A percentile compares a stretch with the other conserved stretches of the same genome.
Conservation (phyloP, 2,113 vertebrate genomes). For the Chrysochloris asiatica region DNA sequence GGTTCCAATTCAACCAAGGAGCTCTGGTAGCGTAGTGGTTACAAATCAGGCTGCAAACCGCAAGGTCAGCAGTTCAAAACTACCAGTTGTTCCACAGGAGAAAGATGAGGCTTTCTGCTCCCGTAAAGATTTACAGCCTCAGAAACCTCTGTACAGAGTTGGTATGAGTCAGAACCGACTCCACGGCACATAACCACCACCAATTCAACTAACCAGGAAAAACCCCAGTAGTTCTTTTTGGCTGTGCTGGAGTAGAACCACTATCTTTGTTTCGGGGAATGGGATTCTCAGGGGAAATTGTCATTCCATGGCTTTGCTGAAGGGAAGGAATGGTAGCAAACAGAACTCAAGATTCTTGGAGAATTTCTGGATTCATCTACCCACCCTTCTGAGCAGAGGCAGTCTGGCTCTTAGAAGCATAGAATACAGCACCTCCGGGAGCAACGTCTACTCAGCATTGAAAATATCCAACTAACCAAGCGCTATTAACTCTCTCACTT, state of each 20-base stretch:
- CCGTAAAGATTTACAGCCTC: no score
- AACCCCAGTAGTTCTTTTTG: not conserved
- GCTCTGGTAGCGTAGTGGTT: no score
- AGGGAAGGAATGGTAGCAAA: not conserved
- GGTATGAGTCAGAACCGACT: no score
- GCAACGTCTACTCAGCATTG: not conserved
- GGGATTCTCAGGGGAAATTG: not conserved
- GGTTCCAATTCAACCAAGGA: slow-evolving; percentile 31
- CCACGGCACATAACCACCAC: no score
- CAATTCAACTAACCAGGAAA: slow-evolving; percentile 30
- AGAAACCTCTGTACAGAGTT: no score
- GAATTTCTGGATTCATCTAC: not conserved
- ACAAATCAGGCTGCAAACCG: no score
- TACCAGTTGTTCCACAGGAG: no score
- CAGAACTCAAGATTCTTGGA: not conserved
- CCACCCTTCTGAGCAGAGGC: not conserved
- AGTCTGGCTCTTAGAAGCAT: not conserved
- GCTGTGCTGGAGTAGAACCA: not conserved
- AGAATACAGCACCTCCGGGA: not conserved
- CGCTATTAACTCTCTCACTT: not conserved
- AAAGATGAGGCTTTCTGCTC: no score
- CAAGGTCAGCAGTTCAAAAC: no score
- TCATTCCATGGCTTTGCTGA: not conserved
- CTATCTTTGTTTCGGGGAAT: not conserved
- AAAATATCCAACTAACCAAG: no score